phyloP scores from a whole-genome alignment of 2,888 invertebrate genomes.

The Agapetus fuscipes region DNA sequence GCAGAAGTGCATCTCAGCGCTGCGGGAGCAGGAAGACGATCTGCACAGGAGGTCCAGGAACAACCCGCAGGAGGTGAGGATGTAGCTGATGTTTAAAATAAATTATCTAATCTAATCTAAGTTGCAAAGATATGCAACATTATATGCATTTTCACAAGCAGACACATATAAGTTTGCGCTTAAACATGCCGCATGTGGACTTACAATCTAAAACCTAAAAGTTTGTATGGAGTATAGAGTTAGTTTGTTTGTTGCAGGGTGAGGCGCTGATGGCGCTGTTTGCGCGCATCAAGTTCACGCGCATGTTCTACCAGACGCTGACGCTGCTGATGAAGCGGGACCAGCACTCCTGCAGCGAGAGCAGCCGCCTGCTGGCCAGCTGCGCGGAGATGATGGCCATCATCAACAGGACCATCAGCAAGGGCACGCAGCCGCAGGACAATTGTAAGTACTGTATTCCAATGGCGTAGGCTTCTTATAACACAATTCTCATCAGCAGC shows the following conservation, averaged over 20 bases:
- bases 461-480: not conserved
- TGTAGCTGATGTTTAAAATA: not conserved
- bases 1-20: constrained; percentile 66
- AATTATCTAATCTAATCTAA: too few species aligned
- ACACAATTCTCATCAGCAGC: not conserved
- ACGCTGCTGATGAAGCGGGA: constrained; percentile 58
- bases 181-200: too few species aligned
- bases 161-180: too few species aligned
- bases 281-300: constrained; percentile 75
- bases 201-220: too few species aligned
- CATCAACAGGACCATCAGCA: constrained; percentile 64
- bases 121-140: too few species aligned
- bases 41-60: constrained; percentile 58
- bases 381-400: constrained; percentile 75
- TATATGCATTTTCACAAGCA: too few species aligned
- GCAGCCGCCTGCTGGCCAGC: constrained; percentile 69
- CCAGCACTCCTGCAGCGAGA: constrained; percentile 59
- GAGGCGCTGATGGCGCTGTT: constrained; percentile 59
- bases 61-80: constrained; percentile 46
- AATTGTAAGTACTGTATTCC: constrained; percentile 48
- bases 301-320: constrained; percentile 77
- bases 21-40: constrained; percentile 89
- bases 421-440: constrained; percentile 62
- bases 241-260: too few species aligned
- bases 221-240: too few species aligned